Evolutionary conservation across 2,797 vertebrate genomes (phyloP), one percentile per base, ranked within the genome.

Genomic region (Podarcis siculus): DNA sequence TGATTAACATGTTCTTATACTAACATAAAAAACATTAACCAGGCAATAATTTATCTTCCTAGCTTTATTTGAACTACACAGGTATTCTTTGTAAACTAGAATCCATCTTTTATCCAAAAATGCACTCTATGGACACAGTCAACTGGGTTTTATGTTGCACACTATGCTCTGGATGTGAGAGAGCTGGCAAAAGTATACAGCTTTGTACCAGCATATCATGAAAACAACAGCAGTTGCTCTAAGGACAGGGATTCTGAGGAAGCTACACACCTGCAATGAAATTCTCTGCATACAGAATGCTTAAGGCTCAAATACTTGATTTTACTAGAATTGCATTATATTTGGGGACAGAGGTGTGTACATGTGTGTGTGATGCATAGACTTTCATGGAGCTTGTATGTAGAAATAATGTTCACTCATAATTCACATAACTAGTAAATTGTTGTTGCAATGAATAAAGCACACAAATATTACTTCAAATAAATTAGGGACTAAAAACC

Each of bases 401-500:
- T 13, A n/a, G 25, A 71, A 13, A 71, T 12, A 12, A n/a, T 55
- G 27, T 79, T 79, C 45, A 79, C 15, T 2, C 42, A 55, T n/a
- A 78, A 30, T 19, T 30, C 30, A 30, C 19, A n/a, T 3, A 7
- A 3, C 15, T n/a, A 30, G 30, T 5, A 79, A n/a, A 49, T 15
- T 79, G 27, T 79, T n/a, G 42, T 30, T 55, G 45, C 45, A 55
- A 79, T 15, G 15, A 23, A 61, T 23, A 61, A 61, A 61, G 21
- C 21, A 61, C 61, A 61, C 21, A 61, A 61, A 61, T 61, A 61
- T 10, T 61, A 61, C 87, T 82, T 15, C 0, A 13, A 25, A 77
- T 27, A 0, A 1, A 66, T 10, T 17, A 39, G 7, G 42, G 21
- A 79, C 4, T 90, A 21, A 0, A 0, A 6, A 19, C 75, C 75